phyloP scores from a whole-genome alignment of 1,140 invertebrate genomes.

The Sesamia nonagrioides region DNA sequence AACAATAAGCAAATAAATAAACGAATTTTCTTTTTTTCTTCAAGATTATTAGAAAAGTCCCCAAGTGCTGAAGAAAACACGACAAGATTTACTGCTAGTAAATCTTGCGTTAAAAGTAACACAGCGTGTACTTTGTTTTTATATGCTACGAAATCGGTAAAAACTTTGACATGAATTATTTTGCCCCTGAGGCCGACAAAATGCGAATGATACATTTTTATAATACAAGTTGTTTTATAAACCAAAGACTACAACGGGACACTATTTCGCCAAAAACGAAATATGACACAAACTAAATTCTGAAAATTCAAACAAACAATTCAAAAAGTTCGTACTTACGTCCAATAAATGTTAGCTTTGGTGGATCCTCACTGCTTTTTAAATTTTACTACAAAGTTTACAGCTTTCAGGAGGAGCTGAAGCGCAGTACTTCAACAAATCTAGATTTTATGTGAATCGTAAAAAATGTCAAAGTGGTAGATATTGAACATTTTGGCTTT shows the following conservation, averaged over 20 bases:
- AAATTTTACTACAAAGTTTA: conserved; percentile 21
- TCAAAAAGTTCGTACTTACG: background rate
- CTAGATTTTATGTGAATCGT: conserved; percentile 30
- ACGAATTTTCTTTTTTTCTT: too few species aligned
- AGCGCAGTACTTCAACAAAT: conserved; percentile 7
- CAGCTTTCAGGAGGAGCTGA: background rate
- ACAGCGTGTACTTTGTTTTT: too few species aligned
- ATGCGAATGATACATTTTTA: background rate
- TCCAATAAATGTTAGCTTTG: conserved; percentile 3
- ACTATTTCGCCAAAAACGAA: background rate
- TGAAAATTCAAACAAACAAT: background rate
- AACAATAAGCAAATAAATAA: too few species aligned
- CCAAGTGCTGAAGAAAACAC: too few species aligned
- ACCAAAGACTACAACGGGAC: background rate
- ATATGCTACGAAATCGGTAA: too few species aligned
- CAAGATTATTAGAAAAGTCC: too few species aligned
- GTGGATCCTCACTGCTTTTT: background rate
- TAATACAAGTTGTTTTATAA: background rate
- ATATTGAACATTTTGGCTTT: conserved; percentile 2
- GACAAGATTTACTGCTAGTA: too few species aligned
- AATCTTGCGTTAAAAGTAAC: too few species aligned
- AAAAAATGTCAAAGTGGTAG: conserved; percentile 12
- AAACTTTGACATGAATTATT: background rate
- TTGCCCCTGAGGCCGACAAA: too few species aligned
- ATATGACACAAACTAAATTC: background rate